These are phyloP conservation scores for Tragelaphus scriptus DNA, from an alignment of 2,113 vertebrate genomes.

Conservation along the genomic window DNA sequence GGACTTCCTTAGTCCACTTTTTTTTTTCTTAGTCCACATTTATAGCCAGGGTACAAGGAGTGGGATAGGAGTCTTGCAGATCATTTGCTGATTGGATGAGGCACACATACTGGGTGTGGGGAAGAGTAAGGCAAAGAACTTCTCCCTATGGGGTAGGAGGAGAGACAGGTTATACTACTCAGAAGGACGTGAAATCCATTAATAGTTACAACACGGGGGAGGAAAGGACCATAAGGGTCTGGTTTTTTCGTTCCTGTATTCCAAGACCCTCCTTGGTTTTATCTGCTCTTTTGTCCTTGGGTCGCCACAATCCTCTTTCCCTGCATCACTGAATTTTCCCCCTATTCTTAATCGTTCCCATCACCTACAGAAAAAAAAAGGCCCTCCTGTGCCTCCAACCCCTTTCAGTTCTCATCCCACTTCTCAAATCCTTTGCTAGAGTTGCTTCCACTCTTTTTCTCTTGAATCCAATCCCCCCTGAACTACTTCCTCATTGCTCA, in stretches of 20 bases:
- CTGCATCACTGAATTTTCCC: background rate
- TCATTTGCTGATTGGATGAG: background rate
- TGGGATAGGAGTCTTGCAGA: background rate
- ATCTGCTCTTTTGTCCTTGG: background rate
- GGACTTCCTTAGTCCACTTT: background rate
- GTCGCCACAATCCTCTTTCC: background rate
- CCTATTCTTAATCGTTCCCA: background rate
- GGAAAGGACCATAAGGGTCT: background rate
- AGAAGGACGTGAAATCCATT: background rate
- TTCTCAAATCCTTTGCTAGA: background rate
- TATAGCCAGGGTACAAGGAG: background rate
- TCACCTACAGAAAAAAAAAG: background rate
- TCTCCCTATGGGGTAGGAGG: background rate
- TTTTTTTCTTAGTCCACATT: background rate
- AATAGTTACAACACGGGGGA: background rate
- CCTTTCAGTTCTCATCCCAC: background rate
- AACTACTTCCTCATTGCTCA: background rate
- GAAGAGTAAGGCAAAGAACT: background rate
- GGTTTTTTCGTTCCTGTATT: background rate
- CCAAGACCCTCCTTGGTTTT: background rate
- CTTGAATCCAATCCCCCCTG: background rate
- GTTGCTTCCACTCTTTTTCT: background rate
- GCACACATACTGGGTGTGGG: background rate
- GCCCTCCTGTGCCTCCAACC: background rate
- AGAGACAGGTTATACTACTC: background rate